Evolutionary conservation across 1,140 invertebrate genomes (phyloP), one percentile per base, ranked within the genome.

Genomic region (Odontomachus brunneus): DNA sequence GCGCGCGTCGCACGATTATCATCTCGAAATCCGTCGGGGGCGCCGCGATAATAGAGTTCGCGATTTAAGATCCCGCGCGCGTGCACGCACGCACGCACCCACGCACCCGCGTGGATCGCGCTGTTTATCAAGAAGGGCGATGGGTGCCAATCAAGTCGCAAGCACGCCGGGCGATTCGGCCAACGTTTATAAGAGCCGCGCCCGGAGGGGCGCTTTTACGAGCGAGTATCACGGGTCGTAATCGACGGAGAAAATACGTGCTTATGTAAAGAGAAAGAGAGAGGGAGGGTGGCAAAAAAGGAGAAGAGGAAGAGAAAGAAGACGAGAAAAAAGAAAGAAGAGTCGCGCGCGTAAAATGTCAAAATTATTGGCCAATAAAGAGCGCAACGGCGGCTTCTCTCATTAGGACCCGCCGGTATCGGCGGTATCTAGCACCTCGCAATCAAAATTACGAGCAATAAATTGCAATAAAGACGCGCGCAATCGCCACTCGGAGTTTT

Each of bases 391-490:
- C 72, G 60, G 48, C 24, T 65, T 57, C 24, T 65, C 71, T 83
- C 81, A 75, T 83, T 75, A 81, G 75, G 57, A 38, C 48, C 29
- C 53, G 22, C 62, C 53, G 44, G 38, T 83, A 83, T 81, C 55
- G 84, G 26, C n/a, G 22, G 38, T 55, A 66, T 86, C 80, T 66
- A 53, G 48, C 38, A 48, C 29, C 60, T 83, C 73, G 55, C 67
- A 26, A 86, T 73, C 51, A 60, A 66, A 65, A 55, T 83, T 78
- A 86, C 53, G 80, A 76, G 19, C 72, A 48, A 86, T 87, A 86
- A 87, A 87, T 86, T 83, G 51, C 72, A 75, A 86, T 72, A 76
- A 83, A 83, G 71, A 53, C 51, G n/a, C 66, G 63, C 53, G 78
- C 59, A 60, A 83, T 75, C 85, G 57, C 19, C 72, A 33, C 33